phyloP scores from a whole-genome alignment of 2,797 vertebrate genomes.

The Chaetodon trifasciatus region DNA sequence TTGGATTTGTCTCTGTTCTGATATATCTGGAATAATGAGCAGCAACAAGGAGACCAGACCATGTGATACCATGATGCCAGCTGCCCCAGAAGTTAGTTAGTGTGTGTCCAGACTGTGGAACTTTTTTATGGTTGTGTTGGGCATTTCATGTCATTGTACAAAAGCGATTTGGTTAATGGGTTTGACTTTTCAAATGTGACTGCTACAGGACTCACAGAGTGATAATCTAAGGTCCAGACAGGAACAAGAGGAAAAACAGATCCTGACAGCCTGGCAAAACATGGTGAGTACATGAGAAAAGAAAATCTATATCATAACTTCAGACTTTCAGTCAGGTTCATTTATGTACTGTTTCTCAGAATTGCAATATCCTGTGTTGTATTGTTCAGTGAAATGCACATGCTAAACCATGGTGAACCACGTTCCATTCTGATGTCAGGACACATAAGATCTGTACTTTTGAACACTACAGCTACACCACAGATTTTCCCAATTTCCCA shows the following conservation, averaged over 20 bases:
- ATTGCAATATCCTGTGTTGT: not conserved
- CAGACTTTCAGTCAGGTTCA: not conserved
- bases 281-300: constrained; percentile 80
- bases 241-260: constrained; percentile 86
- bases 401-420: not conserved
- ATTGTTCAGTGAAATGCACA: not conserved
- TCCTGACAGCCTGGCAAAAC: constrained; percentile 88
- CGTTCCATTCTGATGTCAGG: not conserved
- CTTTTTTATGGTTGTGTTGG: not conserved
- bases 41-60: constrained; percentile 78
- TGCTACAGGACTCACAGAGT: constrained; percentile 40
- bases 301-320: not conserved
- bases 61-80: constrained; percentile 78
- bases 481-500: not conserved
- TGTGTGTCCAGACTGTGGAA: not conserved
- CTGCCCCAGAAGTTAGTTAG: constrained; percentile 83
- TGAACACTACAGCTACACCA: not conserved
- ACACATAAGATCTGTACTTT: not conserved
- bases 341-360: not conserved
- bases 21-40: constrained; percentile 78
- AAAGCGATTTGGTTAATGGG: not conserved
- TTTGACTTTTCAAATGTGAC: constrained; percentile 9
- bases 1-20: constrained; percentile 11
- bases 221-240: constrained; percentile 78
- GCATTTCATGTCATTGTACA: not conserved